phyloP scores from a whole-genome alignment of 2,797 vertebrate genomes.

The Muscicapa comitata region DNA sequence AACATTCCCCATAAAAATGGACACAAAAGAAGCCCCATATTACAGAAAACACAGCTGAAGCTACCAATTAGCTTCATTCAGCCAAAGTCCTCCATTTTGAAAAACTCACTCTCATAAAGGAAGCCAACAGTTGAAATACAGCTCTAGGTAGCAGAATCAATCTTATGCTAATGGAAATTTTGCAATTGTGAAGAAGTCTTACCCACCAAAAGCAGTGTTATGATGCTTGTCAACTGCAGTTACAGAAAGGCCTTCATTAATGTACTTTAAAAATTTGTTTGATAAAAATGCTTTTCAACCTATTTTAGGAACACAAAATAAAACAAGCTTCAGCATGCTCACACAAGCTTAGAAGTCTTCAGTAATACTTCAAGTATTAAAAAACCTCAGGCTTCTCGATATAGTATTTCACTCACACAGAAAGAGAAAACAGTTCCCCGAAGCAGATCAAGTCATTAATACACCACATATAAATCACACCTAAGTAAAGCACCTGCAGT shows the following conservation, averaged over 20 bases:
- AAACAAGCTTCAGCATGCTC: background rate
- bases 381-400: background rate
- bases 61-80: background rate
- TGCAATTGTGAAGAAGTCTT: background rate
- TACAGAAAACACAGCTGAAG: background rate
- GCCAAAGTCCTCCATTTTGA: background rate
- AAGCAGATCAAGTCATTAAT: background rate
- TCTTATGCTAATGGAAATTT: background rate
- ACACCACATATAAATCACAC: background rate
- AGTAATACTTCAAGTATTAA: background rate
- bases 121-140: background rate
- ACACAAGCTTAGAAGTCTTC: background rate
- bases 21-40: fast-evolving
- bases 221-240: background rate
- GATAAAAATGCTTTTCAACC: background rate
- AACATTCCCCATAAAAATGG: background rate
- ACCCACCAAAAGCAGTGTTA: background rate
- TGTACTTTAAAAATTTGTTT: background rate
- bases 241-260: background rate
- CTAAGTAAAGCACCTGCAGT: background rate
- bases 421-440: background rate
- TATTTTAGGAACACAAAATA: background rate
- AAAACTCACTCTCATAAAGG: background rate
- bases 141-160: background rate
- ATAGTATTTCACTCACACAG: background rate